Evolutionary conservation across 2,888 invertebrate genomes (phyloP).

Genomic region (Tiphia femorata): DNA sequence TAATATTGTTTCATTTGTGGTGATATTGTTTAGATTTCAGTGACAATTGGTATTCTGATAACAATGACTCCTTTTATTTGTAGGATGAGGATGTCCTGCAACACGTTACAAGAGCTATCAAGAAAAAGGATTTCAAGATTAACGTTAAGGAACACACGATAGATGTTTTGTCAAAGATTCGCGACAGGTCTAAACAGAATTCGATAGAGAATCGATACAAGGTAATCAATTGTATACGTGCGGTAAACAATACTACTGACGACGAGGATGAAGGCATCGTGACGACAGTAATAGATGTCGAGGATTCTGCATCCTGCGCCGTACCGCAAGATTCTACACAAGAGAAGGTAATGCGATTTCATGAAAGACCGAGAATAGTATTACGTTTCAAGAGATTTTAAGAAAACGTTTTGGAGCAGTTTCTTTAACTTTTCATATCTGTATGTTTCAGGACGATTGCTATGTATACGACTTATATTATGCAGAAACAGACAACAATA

Average conservation of each 20-base stretch:
- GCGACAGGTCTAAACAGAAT: conserved; percentile 68
- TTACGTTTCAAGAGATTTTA: neutral
- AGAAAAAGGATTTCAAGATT: conserved; percentile 70
- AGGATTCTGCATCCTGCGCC: conserved; percentile 54
- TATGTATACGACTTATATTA: conserved; percentile 78
- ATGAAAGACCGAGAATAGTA: neutral
- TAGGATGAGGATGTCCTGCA: conserved; percentile 66
- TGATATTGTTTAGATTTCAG: neutral
- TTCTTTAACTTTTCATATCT: neutral
- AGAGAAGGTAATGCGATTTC: neutral
- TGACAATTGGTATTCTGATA: neutral
- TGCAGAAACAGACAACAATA: conserved; percentile 70
- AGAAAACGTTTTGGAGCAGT: neutral
- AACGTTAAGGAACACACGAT: conserved; percentile 70
- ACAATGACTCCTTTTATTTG: conserved; percentile 34
- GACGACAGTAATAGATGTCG: conserved; percentile 74
- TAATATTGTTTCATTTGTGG: conserved; percentile 43
- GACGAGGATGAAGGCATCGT: conserved; percentile 50
- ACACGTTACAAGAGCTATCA: conserved; percentile 64
- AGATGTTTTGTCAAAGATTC: conserved; percentile 68
- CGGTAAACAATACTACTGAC: conserved; percentile 55
- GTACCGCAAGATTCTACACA: neutral
- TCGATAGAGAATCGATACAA: conserved; percentile 73
- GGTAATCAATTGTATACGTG: conserved; percentile 74
- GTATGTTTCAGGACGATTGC: conserved; percentile 54